Percentiles rank a stretch among this genome's conserved stretches.
Conservation (phyloP, 1,140 invertebrate genomes). For the Psix sp. region DNA sequence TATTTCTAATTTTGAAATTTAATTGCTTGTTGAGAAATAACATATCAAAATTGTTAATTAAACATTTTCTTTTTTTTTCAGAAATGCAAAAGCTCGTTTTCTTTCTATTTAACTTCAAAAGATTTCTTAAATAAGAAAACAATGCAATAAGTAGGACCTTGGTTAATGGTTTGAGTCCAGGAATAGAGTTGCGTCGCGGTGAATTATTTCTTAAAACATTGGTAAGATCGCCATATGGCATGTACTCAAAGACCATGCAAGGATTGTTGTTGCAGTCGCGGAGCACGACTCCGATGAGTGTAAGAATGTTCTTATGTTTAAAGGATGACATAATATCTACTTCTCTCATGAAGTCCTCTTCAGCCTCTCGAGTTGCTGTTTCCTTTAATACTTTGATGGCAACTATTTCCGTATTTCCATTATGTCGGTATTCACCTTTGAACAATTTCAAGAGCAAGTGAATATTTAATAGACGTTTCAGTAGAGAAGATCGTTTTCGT, state of each 20-base stretch:
- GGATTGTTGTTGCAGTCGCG: conserved; percentile 84
- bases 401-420: conserved; percentile 79
- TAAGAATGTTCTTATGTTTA: conserved; percentile 91
- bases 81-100: too few relatives aligned
- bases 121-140: too few relatives aligned
- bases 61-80: too few relatives aligned
- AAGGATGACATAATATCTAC: conserved; percentile 94
- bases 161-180: conserved; percentile 70
- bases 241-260: conserved; percentile 96
- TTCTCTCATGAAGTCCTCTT: conserved; percentile 91
- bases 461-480: too few relatives aligned
- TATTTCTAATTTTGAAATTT: too few relatives aligned
- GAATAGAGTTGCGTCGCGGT: conserved; percentile 69
- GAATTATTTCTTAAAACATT: conserved; percentile 86
- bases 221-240: conserved; percentile 92
- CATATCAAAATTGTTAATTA: too few relatives aligned
- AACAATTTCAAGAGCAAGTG: conserved; percentile 1
- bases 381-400: conserved; percentile 93
- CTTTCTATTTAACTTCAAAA: too few relatives aligned
- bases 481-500: too few relatives aligned
- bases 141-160: conserved; percentile 67
- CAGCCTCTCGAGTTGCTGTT: conserved; percentile 85
- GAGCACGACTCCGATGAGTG: conserved; percentile 87
- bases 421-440: conserved; percentile 77
- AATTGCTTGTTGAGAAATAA: too few relatives aligned